Conservation (phyloP, 2,113 vertebrate species). For the Toxostoma redivivum region DNA sequence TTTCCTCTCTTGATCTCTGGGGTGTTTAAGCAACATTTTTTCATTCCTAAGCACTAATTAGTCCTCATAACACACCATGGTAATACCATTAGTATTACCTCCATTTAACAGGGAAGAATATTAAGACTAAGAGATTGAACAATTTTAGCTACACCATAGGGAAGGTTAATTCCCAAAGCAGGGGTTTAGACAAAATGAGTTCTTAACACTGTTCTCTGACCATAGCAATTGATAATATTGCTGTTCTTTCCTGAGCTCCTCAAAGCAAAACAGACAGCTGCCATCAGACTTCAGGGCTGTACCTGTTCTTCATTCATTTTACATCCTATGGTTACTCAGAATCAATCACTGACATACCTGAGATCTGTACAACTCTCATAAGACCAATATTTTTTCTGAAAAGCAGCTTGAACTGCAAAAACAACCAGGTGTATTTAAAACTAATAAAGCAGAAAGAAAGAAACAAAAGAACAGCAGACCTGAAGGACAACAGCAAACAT, state of each 20-base stretch:
- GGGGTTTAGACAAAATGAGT: neutral
- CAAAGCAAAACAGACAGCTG: neutral
- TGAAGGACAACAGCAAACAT: neutral
- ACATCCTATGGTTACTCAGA: neutral
- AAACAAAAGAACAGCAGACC: neutral
- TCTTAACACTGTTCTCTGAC: neutral
- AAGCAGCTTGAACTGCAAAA: neutral
- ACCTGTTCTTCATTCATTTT: neutral
- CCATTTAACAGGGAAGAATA: neutral
- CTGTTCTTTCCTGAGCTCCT: neutral
- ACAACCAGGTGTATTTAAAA: neutral
- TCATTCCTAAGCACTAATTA: neutral
- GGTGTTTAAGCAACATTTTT: neutral
- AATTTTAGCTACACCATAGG: neutral
- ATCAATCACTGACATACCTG: neutral
- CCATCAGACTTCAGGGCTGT: neutral
- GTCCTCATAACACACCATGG: neutral
- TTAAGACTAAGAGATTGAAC: neutral
- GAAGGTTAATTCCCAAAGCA: neutral
- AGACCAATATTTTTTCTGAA: neutral
- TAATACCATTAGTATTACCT: neutral
- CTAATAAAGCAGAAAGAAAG: neutral
- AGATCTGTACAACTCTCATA: neutral
- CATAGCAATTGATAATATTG: neutral
- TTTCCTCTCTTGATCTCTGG: neutral